Base-by-base conservation (phyloP, 2,797 vertebrate species). In the Eulemur mongoz region DNA sequence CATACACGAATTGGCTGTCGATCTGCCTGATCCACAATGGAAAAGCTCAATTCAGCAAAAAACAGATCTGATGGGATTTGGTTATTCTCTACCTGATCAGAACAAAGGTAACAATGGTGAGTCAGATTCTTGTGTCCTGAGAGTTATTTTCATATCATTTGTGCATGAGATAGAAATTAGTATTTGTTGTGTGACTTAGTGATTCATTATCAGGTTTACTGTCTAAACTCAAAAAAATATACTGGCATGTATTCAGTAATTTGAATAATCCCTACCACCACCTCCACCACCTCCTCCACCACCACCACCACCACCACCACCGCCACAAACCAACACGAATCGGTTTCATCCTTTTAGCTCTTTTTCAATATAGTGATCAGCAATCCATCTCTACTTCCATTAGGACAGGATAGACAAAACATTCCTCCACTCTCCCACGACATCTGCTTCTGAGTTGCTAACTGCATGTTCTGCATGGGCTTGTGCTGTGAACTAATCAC, bases 61-160 rank as follows among this genome's bases (percentile, higher is more conserved):
- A 98, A 99, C 99, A 95, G 99, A 99, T 97, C 99, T 99, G 98
- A 99, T 99, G 97, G 99, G 98, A 97, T 99, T 99, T 30, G 99
- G 99, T 76, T 99, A 99, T 98, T 99, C 99, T 54, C 98, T 99
- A 20, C 99, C 99, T 0, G 99, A 99, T 97, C 99, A 99, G 98
- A 99, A 99, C 98, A 99, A 99, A 98, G 99, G 99, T 98, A 99
- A 99, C 98, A 99, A 99, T 98, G 99, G 99, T 99, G 99, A 99
- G 99, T 99, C 65, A 12, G 84, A 13, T 94, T 97, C 59, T 91
- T 89, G 45, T 75, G 96, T 95, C 63, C 76, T 52, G 7, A 23
- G 78, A 76, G n/a, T 97, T 96, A 91, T 7, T 87, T 48, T 86
- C 75, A 32, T 94, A 12, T 96, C 88, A 94, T 98, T 86, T 94